Percentiles rank a stretch among this genome's conserved stretches.
These are phyloP conservation scores for Aspidapion aeneum DNA, from an alignment of 2,888 invertebrate species.

Conservation along the genomic window DNA sequence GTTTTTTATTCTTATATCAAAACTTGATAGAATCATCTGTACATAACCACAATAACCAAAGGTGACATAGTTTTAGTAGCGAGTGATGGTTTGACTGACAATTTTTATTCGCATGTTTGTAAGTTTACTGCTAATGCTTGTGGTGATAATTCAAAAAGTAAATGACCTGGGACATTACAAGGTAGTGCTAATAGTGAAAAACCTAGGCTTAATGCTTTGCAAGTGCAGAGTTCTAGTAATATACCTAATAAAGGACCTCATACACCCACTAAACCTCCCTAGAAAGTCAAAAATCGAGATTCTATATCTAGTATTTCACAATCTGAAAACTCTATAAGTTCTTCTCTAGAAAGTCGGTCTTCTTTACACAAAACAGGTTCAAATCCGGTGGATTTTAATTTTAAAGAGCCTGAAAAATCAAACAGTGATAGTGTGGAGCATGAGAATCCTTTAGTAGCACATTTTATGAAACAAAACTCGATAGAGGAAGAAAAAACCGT, in stretches of 20 bases:
- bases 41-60: constrained; percentile 72
- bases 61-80: constrained; percentile 85
- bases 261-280: constrained; percentile 31
- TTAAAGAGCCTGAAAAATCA: not conserved
- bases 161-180: constrained; percentile 23
- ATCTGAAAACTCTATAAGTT: constrained; percentile 42
- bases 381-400: constrained; percentile 3
- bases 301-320: constrained; percentile 22
- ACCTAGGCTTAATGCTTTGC: not conserved
- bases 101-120: constrained; percentile 89
- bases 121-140: constrained; percentile 64
- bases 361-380: constrained; percentile 3
- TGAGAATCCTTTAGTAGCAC: constrained; percentile 40
- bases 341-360: constrained; percentile 40
- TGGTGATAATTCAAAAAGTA: constrained; percentile 45
- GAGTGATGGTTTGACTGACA: constrained; percentile 88
- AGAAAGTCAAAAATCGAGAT: constrained; percentile 49
- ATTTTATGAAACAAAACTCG: constrained; percentile 42
- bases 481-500: constrained; percentile 14
- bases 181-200: not conserved
- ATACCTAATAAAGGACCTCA: constrained; percentile 10
- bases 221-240: not conserved
- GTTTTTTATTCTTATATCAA: no score
- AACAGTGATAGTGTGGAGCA: constrained; percentile 12
- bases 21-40: no score